Evolutionary conservation across 2,888 invertebrate species (phyloP), one percentile per base, ranked within the genome.

Genomic region (Parnassius apollo): DNA sequence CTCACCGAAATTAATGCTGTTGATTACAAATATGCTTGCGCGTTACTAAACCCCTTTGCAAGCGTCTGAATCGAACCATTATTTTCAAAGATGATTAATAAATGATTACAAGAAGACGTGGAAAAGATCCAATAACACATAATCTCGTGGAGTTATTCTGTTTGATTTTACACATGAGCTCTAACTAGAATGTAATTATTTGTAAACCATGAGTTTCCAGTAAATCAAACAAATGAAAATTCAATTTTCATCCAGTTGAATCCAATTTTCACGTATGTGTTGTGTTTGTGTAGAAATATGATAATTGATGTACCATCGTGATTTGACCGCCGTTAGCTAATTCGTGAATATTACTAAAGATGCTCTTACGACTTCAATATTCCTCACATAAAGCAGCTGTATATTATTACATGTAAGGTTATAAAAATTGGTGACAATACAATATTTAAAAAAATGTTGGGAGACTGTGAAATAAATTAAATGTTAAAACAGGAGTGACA

Each of bases 141-240:
- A 35, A 35, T 35, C 35, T 35, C 35, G 7, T 7, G 7, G 35
- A 4, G 35, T 35, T 35, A 35, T 35, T 46, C 9, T 12, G 25
- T 55, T 35, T 49, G 9, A 10, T 11, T 60, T 55, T 22, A n/a
- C 60, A 45, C 46, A 18, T 25, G 25, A 48, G 42, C 46, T 46
- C 45, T 57, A 57, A 57, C 48, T 11, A 50, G 22, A 2, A 9
- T 49, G 9, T 48, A 42, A 49, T 57, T 57, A 57, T 57, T 49
- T 25, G 59, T 45, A 59, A 51, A 51, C 51, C 22, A 22, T 22
- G 52, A 44, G 50, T 2, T 13, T 18, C 49, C 13, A 13, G 7
- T 18, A 13, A 2, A 18, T 49, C 3, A 11, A 49, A 10, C n/a
- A 42, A 3, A 18, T 49, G 49, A 48, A 48, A 35, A 57, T n/a